Base-by-base conservation (phyloP, 2,888 invertebrate species). In the Drosophila atroscutellata region DNA sequence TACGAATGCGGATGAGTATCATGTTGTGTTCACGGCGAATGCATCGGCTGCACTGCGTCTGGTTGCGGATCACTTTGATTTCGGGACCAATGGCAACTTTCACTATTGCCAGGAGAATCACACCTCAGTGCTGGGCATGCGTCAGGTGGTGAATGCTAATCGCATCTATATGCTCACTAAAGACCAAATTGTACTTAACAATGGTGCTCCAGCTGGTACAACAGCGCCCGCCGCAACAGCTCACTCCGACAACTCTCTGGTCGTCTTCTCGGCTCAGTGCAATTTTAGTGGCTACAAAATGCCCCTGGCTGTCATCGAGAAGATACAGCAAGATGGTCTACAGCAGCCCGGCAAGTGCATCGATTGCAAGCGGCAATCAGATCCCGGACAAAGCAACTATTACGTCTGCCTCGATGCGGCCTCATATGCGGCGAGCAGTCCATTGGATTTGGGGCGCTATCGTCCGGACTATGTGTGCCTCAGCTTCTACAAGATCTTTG, bases 401-500 rank as follows among this genome's bases (percentile, higher is more conserved):
- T 97, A 94, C 92, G 95, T 97, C 58, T 92, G 97, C 54, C 92
- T 99, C 60, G 99, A 99, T 94, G 97, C 98, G 8, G 98, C 99
- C 0, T 94, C 96, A 37, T 97, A 94, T 93, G 96, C 95, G 1
- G 94, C 97, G 7, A 97, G 97, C 20, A 97, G 95, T 91, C 94
- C 94, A 61, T 93, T 99, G 59, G 96, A 99, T 94, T 94, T 99
- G 64, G 94, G 94, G 0, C 83, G 90, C 57, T 94, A 94, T 68
- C 95, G 95, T 76, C 97, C 99, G 5, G 98, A 99, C 93, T 99
- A 98, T 94, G 95, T 99, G 0, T 95, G 96, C 64, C 67, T 99
- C 24, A 99, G 99, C 1, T 99, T 99, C 94, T 99, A 99, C 93
- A 99, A 99, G 94, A 97, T 99, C 89, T 99, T 99, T 94, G 95